phyloP scores from a whole-genome alignment of 2,113 vertebrate genomes.

The Alosa alosa region DNA sequence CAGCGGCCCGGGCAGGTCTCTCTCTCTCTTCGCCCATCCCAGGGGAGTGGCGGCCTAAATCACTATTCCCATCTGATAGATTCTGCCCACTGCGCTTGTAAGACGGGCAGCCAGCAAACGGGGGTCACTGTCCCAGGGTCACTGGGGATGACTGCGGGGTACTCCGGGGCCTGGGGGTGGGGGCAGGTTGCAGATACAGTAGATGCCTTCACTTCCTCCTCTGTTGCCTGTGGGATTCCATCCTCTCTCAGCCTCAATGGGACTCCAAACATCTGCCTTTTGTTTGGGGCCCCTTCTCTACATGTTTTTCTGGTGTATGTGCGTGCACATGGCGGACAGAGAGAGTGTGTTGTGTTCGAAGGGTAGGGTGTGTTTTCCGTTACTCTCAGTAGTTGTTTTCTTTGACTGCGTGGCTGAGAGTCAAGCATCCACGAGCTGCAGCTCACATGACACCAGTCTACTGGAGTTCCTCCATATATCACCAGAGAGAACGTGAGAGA shows the following conservation, averaged over 20 bases:
- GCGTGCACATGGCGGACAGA: neutral
- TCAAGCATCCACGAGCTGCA: neutral
- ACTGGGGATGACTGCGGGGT: neutral
- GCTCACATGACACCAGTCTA: slow-evolving; percentile 6
- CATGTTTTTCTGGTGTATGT: neutral
- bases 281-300: neutral
- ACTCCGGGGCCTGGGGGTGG: neutral
- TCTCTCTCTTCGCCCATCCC: slow-evolving; percentile 29
- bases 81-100: slow-evolving; percentile 36
- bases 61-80: slow-evolving; percentile 54
- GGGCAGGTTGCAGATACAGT: neutral
- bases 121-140: slow-evolving; percentile 31
- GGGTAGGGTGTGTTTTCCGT: neutral
- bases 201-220: neutral
- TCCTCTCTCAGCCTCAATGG: neutral
- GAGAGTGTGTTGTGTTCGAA: neutral
- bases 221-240: neutral
- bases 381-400: slow-evolving; percentile 22
- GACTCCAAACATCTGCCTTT: neutral
- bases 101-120: slow-evolving; percentile 37
- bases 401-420: slow-evolving; percentile 34
- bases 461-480: neutral
- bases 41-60: slow-evolving; percentile 47
- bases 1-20: slow-evolving; percentile 38
- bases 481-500: neutral